Evolutionary conservation across 1,140 invertebrate genomes (phyloP).

Genomic region (Drosophila lowei): DNA sequence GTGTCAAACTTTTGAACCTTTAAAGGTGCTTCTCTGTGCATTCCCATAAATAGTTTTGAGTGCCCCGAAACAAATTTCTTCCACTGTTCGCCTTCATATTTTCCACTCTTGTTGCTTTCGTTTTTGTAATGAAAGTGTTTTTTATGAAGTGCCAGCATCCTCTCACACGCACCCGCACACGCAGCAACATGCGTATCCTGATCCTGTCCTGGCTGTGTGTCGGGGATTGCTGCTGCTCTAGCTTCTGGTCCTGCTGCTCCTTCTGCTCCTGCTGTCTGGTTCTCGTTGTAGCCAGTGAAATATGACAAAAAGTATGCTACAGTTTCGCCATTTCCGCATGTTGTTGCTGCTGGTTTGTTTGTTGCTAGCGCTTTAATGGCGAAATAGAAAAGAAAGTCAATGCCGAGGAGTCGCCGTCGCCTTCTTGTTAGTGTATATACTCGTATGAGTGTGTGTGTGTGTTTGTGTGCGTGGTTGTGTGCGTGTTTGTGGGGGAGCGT

Average conservation of each 20-base stretch:
- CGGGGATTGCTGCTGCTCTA: neutral
- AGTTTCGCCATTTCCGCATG: slow-evolving; percentile 42
- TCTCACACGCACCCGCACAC: slow-evolving; percentile 44
- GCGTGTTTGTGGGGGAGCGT: slow-evolving; percentile 9
- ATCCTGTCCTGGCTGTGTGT: slow-evolving; percentile 22
- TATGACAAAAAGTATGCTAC: slow-evolving; percentile 78
- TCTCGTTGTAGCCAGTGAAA: slow-evolving; percentile 55
- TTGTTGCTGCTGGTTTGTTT: slow-evolving; percentile 42
- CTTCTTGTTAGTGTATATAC: slow-evolving; percentile 22
- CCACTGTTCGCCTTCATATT: slow-evolving; percentile 43
- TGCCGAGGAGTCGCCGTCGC: slow-evolving; percentile 53
- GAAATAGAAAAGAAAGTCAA: slow-evolving; percentile 55
- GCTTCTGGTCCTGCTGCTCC: slow-evolving; percentile 22
- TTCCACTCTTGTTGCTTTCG: slow-evolving; percentile 28
- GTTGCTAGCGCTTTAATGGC: slow-evolving; percentile 74
- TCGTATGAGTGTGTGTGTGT: slow-evolving; percentile 2
- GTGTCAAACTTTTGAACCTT: no score
- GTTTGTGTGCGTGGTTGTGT: slow-evolving; percentile 35
- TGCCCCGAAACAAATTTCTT: neutral
- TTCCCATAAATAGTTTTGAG: no score
- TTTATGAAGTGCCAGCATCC: slow-evolving; percentile 68
- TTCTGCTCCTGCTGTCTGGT: slow-evolving; percentile 18
- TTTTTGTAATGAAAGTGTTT: slow-evolving; percentile 77
- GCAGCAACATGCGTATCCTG: slow-evolving; percentile 67
- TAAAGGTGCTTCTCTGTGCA: no score